These are phyloP conservation scores for Cylindroiulus punctatus DNA, from an alignment of 2,888 invertebrate species.

Conservation along the genomic window DNA sequence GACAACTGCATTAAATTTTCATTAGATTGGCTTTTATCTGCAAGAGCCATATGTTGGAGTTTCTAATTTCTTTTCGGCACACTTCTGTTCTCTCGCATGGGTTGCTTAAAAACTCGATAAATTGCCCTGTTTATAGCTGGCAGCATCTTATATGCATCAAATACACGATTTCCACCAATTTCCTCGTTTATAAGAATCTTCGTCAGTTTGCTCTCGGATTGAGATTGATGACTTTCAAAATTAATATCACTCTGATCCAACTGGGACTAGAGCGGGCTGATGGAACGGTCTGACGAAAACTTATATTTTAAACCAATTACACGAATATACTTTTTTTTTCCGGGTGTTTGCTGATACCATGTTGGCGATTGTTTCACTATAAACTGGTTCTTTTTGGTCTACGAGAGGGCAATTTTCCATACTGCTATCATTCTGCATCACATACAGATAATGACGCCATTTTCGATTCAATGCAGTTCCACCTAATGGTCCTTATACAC, in stretches of 20 bases:
- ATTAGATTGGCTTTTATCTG: neutral
- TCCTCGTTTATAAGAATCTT: neutral
- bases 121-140: constrained; percentile 32
- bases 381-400: no score
- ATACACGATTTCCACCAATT: neutral
- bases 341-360: no score
- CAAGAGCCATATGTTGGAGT: neutral
- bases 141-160: constrained; percentile 18
- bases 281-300: no score
- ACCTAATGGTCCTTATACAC: no score
- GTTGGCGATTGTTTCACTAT: no score
- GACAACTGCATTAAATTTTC: constrained; percentile 32
- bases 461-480: no score
- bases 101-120: constrained; percentile 4
- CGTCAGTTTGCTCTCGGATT: neutral
- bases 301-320: no score
- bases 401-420: no score
- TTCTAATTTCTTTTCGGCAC: neutral
- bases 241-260: neutral
- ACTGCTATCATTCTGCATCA: no score
- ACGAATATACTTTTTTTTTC: no score
- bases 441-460: no score
- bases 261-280: no score
- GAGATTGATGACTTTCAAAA: neutral
- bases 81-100: constrained; percentile 1